phyloP scores from a whole-genome alignment of 2,113 vertebrate species.

The crab-eating macaque (Macaca fascicularis) region DNA sequence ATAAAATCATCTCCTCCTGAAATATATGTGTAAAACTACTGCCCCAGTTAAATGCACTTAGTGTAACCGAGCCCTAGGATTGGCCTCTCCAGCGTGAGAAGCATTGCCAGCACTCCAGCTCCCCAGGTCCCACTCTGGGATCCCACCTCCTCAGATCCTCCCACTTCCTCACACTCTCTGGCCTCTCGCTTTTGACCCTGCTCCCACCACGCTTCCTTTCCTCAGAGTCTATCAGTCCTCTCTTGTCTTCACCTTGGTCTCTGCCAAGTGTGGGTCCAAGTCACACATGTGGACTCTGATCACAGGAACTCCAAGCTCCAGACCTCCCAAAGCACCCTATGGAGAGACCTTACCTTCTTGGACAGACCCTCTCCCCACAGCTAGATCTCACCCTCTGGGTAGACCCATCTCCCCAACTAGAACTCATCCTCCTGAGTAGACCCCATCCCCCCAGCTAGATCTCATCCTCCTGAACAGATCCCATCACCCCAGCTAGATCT shows the following conservation, averaged over 20 bases:
- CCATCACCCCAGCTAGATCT: too few relatives aligned
- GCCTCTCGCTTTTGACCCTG: not conserved
- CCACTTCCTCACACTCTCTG: not conserved
- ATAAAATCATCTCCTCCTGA: not conserved
- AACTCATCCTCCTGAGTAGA: too few relatives aligned
- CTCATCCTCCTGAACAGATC: accelerated
- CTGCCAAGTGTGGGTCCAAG: not conserved
- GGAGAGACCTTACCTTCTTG: not conserved
- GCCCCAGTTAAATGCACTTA: not conserved
- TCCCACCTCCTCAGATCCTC: not conserved
- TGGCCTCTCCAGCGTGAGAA: not conserved
- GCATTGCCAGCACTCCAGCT: accelerated
- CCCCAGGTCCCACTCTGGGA: accelerated
- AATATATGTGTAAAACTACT: not conserved
- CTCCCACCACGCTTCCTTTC: not conserved
- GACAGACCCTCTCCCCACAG: not conserved
- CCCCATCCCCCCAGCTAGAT: too few relatives aligned
- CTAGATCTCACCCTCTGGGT: too few relatives aligned
- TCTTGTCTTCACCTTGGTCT: not conserved
- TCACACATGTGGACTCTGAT: not conserved
- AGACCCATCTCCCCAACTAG: too few relatives aligned
- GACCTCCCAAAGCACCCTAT: not conserved
- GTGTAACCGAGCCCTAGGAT: not conserved
- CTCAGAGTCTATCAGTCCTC: not conserved
- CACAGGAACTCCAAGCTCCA: accelerated